Percentiles rank a stretch among this genome's conserved stretches.
phyloP scores from a whole-genome alignment of 2,888 invertebrate genomes.

The Alloplasta piceator region DNA sequence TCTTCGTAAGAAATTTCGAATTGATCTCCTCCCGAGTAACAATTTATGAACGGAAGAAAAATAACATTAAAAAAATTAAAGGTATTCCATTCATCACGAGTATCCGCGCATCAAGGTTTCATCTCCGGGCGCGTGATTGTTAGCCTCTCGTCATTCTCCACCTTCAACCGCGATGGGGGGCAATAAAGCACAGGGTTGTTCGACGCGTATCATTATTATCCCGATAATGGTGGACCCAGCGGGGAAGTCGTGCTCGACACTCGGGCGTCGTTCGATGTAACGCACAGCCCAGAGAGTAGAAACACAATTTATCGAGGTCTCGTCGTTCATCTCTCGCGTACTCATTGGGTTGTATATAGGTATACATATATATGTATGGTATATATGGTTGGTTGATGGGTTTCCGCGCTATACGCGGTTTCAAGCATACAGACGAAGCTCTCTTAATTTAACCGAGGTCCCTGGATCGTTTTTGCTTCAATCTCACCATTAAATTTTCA shows the following conservation, averaged over 20 bases:
- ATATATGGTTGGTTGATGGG: conserved; percentile 4
- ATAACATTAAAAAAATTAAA: too few relatives aligned
- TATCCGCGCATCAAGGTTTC: conserved; percentile 20
- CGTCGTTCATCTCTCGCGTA: conserved; percentile 42
- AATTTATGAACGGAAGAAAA: too few relatives aligned
- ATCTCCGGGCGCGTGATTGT: conserved; percentile 36
- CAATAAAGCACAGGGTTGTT: conserved; percentile 52
- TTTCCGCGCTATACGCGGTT: too few relatives aligned
- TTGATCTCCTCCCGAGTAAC: too few relatives aligned
- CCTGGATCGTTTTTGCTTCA: too few relatives aligned
- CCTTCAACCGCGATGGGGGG: neutral
- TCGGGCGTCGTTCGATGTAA: conserved; percentile 22
- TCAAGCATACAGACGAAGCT: too few relatives aligned
- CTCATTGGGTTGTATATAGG: conserved; percentile 10
- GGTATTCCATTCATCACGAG: neutral
- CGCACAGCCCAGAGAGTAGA: conserved; percentile 3
- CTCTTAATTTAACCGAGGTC: too few relatives aligned
- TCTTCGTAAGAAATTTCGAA: too few relatives aligned
- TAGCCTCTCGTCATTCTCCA: neutral
- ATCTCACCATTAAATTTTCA: too few relatives aligned
- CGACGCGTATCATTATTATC: conserved; percentile 54
- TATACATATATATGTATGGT: conserved; percentile 14
- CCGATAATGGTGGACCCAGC: conserved; percentile 42
- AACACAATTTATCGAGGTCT: conserved; percentile 38
- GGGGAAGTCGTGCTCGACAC: conserved; percentile 13